Evolutionary conservation across 1,140 invertebrate species (phyloP), one percentile per base, ranked within the genome.

Genomic region (Daktulosphaira vitifoliae): DNA sequence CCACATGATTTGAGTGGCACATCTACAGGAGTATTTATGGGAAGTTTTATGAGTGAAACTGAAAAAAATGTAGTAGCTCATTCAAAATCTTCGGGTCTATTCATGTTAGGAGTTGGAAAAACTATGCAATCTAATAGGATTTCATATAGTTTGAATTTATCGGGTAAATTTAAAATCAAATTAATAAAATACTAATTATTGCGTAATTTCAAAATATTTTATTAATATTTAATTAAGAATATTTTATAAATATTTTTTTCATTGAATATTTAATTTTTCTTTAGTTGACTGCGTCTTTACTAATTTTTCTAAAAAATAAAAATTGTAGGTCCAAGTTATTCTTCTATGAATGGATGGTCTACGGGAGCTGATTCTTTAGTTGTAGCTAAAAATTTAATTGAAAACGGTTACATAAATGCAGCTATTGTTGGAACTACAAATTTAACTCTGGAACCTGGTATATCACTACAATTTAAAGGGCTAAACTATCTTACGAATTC

Each of bases 341-440:
- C 81, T 2, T 78, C 86, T 48, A 86, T 88, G 70, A 82, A 83
- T 26, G 84, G 84, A n/a, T 89, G 86, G 77, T 80, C 82, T 6
- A 83, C 84, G 13, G 84, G 83, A 67, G 72, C 86, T 11, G 74
- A 86, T 68, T 84, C 84, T 15, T 69, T 89, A 9, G 74, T 82
- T 68, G 75, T 84, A 66, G 87, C 84, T 9, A 77, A 84, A 29
- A 73, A 76, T 52, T 78, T 81, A 18, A 82, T 89, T 18, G 75
- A 79, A 64, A 76, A 76, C 52, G 83, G 82, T 3, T 76, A 81
- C 65, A 84, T 82, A 71, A 84, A 88, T 68, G 76, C 81, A 16
- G 85, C 84, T 9, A 78, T 89, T 66, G 82, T 89, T 26, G 84
- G 81, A 9, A 83, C 82, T 22, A 78, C 79, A 33, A 79, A 73